phyloP scores from a whole-genome alignment of 2,888 invertebrate species.

The Pardosa pseudoannulata region DNA sequence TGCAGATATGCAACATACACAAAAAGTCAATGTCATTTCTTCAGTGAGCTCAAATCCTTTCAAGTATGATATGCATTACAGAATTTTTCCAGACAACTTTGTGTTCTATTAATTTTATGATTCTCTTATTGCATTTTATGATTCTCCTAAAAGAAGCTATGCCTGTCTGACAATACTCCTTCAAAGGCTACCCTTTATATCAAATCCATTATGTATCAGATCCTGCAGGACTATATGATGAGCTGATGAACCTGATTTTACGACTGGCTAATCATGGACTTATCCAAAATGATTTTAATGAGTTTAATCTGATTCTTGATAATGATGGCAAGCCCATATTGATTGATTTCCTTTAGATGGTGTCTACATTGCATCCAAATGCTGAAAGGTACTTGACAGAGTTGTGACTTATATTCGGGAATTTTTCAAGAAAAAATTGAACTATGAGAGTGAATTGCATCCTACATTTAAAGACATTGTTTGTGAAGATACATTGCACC shows the following conservation, averaged over 20 bases:
- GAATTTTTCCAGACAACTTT: too few species aligned
- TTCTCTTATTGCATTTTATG: too few species aligned
- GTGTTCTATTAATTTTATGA: too few species aligned
- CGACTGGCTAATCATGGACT: conserved; percentile 94
- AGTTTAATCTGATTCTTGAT: conserved; percentile 94
- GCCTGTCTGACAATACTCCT: too few species aligned
- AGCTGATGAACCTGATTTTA: conserved; percentile 94
- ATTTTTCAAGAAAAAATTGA: conserved; percentile 93
- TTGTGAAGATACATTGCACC: conserved; percentile 89
- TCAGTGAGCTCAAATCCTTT: too few species aligned
- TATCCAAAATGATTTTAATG: conserved; percentile 99
- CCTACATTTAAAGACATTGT: conserved; percentile 85
- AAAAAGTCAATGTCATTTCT: too few species aligned
- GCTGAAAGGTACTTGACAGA: conserved; percentile 93
- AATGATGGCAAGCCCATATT: conserved; percentile 86
- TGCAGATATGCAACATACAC: too few species aligned
- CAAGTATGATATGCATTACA: too few species aligned
- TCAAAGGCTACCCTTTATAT: too few species aligned
- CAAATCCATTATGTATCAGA: conserved; percentile 83
- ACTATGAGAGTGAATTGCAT: conserved; percentile 89
- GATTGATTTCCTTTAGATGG: conserved; percentile 99
- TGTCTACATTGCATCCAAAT: conserved; percentile 93
- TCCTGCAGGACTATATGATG: conserved; percentile 89
- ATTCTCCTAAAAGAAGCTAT: too few species aligned
- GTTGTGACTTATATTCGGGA: conserved; percentile 94